Conservation (phyloP, 2,113 vertebrate species). For the Scopus umbretta region DNA sequence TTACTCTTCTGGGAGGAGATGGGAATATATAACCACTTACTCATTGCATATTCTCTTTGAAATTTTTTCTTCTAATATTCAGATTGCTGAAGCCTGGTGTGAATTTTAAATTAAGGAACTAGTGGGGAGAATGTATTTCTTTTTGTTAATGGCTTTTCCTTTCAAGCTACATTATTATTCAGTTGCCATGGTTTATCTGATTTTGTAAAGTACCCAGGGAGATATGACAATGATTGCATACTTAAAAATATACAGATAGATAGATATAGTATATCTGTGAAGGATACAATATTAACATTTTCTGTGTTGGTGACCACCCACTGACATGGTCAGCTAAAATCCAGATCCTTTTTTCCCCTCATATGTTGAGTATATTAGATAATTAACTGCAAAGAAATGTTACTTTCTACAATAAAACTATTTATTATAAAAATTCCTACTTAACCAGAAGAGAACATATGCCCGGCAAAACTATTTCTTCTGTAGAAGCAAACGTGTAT, state of each 20-base stretch:
- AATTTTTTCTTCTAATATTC: background rate
- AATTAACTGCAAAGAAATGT: background rate
- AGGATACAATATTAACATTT: conserved; percentile 6
- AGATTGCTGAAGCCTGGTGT: conserved; percentile 20
- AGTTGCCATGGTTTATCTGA: conserved; percentile 61
- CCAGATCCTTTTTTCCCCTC: background rate
- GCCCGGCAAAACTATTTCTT: background rate
- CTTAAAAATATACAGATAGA: conserved; percentile 19
- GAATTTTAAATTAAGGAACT: conserved; percentile 48
- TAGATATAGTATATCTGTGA: background rate
- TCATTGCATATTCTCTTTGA: conserved; percentile 37
- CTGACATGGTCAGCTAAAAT: background rate
- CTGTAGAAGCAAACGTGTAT: background rate
- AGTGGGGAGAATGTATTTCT: conserved; percentile 27
- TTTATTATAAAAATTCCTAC: background rate
- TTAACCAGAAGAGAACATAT: background rate
- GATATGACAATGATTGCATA: conserved; percentile 6
- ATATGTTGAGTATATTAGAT: background rate
- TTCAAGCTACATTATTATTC: conserved; percentile 57
- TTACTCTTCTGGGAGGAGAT: conserved; percentile 17
- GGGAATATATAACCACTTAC: background rate
- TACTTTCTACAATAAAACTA: background rate
- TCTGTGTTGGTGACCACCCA: background rate
- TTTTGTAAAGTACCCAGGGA: conserved; percentile 44
- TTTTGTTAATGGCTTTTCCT: conserved; percentile 58